These are phyloP conservation scores for Thomomys bottae DNA, from an alignment of 2,113 vertebrate species.

Conservation along the genomic window DNA sequence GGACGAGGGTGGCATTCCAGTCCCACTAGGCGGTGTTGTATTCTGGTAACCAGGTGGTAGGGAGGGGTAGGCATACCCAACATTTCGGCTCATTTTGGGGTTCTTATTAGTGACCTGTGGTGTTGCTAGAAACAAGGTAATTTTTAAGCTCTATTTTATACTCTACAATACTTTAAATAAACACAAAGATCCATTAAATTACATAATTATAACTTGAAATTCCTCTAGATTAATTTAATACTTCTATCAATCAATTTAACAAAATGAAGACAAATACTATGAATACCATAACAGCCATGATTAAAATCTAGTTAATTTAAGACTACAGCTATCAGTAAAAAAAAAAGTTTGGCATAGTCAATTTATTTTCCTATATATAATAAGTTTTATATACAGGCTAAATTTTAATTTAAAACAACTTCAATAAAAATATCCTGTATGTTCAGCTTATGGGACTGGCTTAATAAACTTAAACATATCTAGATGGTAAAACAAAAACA, in stretches of 20 bases:
- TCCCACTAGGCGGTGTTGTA: slow-evolving; percentile 77
- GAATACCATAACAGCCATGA: slow-evolving; percentile 36
- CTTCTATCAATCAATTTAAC: slow-evolving; percentile 25
- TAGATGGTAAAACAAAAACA: background rate
- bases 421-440: slow-evolving; percentile 35
- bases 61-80: slow-evolving; percentile 92
- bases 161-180: slow-evolving; percentile 62
- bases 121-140: slow-evolving; percentile 83
- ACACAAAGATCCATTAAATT: slow-evolving; percentile 31
- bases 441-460: background rate
- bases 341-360: slow-evolving; percentile 21
- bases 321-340: slow-evolving; percentile 25
- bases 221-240: slow-evolving; percentile 15
- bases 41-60: slow-evolving; percentile 95
- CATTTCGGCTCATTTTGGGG: slow-evolving; percentile 85
- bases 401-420: slow-evolving; percentile 60
- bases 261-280: slow-evolving; percentile 33
- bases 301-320: slow-evolving; percentile 40
- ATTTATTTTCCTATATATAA: background rate
- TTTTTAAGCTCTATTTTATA: slow-evolving; percentile 76
- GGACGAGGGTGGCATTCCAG: slow-evolving; percentile 85
- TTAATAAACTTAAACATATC: slow-evolving; percentile 32
- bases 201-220: slow-evolving; percentile 22
- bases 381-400: slow-evolving; percentile 52
- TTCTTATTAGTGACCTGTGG: slow-evolving; percentile 84